Conservation (phyloP, 2,797 vertebrate genomes). For the Mormyrus hasselquistii region DNA sequence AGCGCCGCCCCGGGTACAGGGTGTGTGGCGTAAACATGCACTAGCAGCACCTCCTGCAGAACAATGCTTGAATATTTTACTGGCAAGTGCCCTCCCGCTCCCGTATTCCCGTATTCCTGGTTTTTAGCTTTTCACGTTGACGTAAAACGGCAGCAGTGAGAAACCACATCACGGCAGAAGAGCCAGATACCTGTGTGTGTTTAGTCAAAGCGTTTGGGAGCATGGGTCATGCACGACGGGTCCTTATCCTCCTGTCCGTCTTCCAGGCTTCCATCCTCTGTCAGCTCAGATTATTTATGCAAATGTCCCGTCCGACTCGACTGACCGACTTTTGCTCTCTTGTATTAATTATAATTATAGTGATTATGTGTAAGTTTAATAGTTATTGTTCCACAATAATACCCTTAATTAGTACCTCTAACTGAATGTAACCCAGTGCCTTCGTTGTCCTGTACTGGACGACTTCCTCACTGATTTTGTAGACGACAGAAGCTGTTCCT, state of each 20-base stretch:
- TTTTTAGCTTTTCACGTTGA: background rate
- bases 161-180: background rate
- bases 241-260: background rate
- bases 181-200: background rate
- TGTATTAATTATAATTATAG: background rate
- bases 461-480: background rate
- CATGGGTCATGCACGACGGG: background rate
- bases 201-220: background rate
- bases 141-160: background rate
- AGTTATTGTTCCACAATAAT: background rate
- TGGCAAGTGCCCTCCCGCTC: background rate
- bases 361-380: conserved; percentile 1
- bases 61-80: background rate
- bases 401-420: background rate
- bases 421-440: background rate
- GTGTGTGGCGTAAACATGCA: background rate
- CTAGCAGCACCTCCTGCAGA: background rate
- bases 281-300: background rate
- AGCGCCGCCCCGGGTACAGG: background rate
- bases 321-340: background rate
- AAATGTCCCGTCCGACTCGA: background rate
- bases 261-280: background rate
- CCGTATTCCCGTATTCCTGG: background rate
- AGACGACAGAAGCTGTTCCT: background rate
- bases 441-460: background rate